Evolutionary conservation across 35 echinoderm and acorn worm species (phyloP), one percentile per base, ranked within the genome.

Genomic region (Ptychodera flava): DNA sequence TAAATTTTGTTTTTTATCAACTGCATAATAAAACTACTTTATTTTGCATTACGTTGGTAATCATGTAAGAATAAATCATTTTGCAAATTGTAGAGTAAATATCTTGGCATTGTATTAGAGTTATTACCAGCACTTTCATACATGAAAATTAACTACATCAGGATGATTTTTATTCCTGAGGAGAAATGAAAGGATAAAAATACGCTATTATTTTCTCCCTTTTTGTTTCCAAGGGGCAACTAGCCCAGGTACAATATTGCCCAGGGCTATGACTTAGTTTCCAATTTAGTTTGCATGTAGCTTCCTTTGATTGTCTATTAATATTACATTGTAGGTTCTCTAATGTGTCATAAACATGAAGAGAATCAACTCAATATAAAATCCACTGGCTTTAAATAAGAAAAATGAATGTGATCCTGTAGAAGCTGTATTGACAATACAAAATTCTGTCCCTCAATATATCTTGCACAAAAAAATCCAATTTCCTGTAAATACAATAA

Each of bases 301-400:
- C 45, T 64, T 64, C 45, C 45, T 64, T 64, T 64, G 45, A 64
- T 64, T 64, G 45, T 64, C 45, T 64, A 64, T 64, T 64, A 64
- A 64, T 64, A 64, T 64, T 64, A 64, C 45, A 64, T 64, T 64
- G 6, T 64, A 22, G 22, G 45, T 22, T 64, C 45, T 64, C 45
- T 64, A 64, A 64, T 64, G 45, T 22, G 45, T 22, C 22, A 22
- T 64, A 64, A 64, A 64, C 6, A 64, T 64, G 45, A 22, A 64
- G 6, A 64, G 22, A 64, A 64, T 64, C 45, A 22, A 64, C 45
- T 64, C 45, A 6, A 12, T 12, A 22, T 64, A 12, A 64, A 64
- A 64, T 22, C 6, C 22, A 64, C 45, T 64, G 45, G 6, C 22
- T 64, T 6, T 64, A 22, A 64, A 64, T 64, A 22, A 64, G 45